Percentiles rank a stretch among this genome's conserved stretches.
Conservation (phyloP, 1,140 invertebrate species). For the Achroia grisella region DNA sequence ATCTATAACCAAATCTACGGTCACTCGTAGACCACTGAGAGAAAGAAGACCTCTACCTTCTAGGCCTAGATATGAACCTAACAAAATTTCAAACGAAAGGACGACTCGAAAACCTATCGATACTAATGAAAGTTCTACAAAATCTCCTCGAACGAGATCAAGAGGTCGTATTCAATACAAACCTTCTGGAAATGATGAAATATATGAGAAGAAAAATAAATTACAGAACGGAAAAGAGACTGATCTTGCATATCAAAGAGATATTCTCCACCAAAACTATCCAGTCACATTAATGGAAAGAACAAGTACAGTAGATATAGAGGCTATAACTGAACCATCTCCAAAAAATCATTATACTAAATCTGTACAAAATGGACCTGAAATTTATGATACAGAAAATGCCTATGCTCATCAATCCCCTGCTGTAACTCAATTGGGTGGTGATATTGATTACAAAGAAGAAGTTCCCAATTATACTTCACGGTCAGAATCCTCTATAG, state of each 20-base stretch:
- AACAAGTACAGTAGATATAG: conserved; percentile 59
- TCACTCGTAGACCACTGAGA: conserved; percentile 61
- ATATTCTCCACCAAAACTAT: conserved; percentile 77
- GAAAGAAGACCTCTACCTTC: conserved; percentile 59
- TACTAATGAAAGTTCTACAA: conserved; percentile 48
- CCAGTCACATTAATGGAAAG: conserved; percentile 70
- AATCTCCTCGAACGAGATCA: conserved; percentile 40
- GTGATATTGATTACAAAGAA: conserved; percentile 20
- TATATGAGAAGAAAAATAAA: conserved; percentile 46
- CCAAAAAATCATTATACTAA: conserved; percentile 31
- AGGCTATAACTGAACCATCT: conserved; percentile 61
- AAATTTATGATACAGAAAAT: conserved; percentile 51
- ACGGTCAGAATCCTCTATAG: conserved; percentile 27
- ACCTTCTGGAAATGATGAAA: conserved; percentile 46
- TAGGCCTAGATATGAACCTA: conserved; percentile 57
- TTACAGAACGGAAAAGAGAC: conserved; percentile 44
- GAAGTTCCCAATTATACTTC: conserved; percentile 13
- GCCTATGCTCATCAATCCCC: conserved; percentile 54
- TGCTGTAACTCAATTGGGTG: conserved; percentile 32
- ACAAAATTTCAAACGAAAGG: conserved; percentile 68
- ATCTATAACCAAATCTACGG: conserved; percentile 42
- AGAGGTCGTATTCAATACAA: conserved; percentile 62
- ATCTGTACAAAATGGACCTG: conserved; percentile 23
- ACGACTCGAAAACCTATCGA: conserved; percentile 50
- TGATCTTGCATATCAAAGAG: conserved; percentile 75